These are phyloP conservation scores for Seira ritae DNA, from an alignment of 2,888 invertebrate genomes.

Conservation along the genomic window DNA sequence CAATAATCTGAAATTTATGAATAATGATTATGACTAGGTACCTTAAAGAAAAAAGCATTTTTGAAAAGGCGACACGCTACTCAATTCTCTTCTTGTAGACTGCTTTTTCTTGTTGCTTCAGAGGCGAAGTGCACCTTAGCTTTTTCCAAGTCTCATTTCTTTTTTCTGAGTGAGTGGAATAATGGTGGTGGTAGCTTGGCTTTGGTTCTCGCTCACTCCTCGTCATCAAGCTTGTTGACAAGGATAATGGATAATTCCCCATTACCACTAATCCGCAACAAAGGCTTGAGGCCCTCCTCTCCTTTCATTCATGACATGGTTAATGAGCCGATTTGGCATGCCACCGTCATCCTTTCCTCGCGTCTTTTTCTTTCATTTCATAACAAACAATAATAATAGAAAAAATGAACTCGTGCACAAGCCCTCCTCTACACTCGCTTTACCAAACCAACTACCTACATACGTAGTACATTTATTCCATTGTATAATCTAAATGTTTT, in stretches of 20 bases:
- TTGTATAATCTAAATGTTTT: no score
- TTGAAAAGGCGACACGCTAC: background rate
- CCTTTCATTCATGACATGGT: slow-evolving; percentile 66
- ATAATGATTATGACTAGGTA: background rate
- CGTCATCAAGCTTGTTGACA: slow-evolving; percentile 62
- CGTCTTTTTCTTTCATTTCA: slow-evolving; percentile 23
- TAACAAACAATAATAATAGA: slow-evolving; percentile 16
- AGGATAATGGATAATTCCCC: slow-evolving; percentile 63
- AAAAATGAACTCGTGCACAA: slow-evolving; percentile 5
- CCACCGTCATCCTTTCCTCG: slow-evolving; percentile 53
- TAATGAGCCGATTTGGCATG: slow-evolving; percentile 66
- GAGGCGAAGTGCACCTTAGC: background rate
- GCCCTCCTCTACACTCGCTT: background rate
- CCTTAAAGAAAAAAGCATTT: background rate
- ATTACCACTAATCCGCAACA: slow-evolving; percentile 64
- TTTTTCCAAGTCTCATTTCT: no score
- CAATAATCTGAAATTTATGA: background rate
- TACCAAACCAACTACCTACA: no score
- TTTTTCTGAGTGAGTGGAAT: no score
- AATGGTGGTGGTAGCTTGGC: no score
- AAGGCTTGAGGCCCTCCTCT: slow-evolving; percentile 64
- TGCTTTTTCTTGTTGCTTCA: no score
- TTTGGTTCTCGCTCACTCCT: no score
- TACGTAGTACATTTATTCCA: background rate
- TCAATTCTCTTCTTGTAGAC: background rate